phyloP scores from a whole-genome alignment of 2,888 invertebrate species.

The Cerceris ruficornis region DNA sequence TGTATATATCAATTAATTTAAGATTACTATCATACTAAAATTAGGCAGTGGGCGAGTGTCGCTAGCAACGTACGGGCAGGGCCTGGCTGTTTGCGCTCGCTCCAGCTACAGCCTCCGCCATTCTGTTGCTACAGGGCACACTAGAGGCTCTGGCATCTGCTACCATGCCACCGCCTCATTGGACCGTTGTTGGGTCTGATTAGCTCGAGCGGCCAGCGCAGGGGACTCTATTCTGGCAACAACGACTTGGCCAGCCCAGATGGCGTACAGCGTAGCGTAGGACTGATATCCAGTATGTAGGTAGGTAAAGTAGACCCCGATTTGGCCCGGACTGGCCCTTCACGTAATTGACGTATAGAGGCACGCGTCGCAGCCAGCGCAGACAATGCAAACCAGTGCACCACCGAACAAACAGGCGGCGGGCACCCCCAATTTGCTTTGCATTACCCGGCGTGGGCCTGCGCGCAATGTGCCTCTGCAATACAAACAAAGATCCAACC shows the following conservation, averaged over 20 bases:
- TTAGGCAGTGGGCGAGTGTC: constrained; percentile 79
- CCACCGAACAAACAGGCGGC: constrained; percentile 79
- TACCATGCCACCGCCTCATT: constrained; percentile 78
- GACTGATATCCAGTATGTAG: constrained; percentile 76
- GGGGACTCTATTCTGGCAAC: constrained; percentile 78
- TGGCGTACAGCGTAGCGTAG: constrained; percentile 75
- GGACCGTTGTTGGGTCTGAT: constrained; percentile 77
- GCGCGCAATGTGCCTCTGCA: constrained; percentile 82
- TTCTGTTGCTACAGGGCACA: constrained; percentile 77
- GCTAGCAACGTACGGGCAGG: constrained; percentile 81
- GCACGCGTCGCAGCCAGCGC: constrained; percentile 82
- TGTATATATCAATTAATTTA: constrained; percentile 65
- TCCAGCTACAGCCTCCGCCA: constrained; percentile 80
- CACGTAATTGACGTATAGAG: constrained; percentile 79
- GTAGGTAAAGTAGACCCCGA: constrained; percentile 74
- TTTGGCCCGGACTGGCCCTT: constrained; percentile 74
- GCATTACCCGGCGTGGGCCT: constrained; percentile 82
- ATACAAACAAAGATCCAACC: constrained; percentile 82
- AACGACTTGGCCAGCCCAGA: constrained; percentile 78
- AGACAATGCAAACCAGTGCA: constrained; percentile 81
- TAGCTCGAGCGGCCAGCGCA: constrained; percentile 77
- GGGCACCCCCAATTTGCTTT: constrained; percentile 79
- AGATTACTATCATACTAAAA: constrained; percentile 73
- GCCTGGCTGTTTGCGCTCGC: constrained; percentile 80
- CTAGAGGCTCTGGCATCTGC: constrained; percentile 76